phyloP scores from a whole-genome alignment of 1,140 invertebrate genomes.

The Wasmannia auropunctata region DNA sequence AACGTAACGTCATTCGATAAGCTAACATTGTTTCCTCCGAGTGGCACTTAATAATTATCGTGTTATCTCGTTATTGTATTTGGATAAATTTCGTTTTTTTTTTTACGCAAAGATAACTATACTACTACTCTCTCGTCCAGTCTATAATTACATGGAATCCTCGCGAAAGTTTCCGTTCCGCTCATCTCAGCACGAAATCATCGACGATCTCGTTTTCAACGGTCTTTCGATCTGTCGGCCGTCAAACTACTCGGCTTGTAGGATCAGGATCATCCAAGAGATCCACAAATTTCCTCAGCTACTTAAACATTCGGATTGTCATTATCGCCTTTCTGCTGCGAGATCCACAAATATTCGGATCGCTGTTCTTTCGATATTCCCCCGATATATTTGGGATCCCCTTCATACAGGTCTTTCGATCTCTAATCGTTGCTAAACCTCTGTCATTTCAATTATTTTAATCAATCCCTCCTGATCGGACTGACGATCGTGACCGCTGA shows the following conservation, averaged over 20 bases:
- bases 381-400: not conserved
- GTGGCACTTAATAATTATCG: constrained; percentile 17
- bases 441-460: not conserved
- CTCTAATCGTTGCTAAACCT: not conserved
- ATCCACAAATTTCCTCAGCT: not conserved
- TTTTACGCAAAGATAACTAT: not conserved
- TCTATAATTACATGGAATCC: not conserved
- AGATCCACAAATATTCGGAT: not conserved
- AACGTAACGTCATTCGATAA: constrained; percentile 26
- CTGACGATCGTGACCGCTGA: not conserved
- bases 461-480: not conserved
- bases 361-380: not conserved
- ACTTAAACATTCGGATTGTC: not conserved
- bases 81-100: constrained; percentile 26
- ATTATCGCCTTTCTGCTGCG: not conserved
- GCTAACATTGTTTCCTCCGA: not conserved
- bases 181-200: not conserved
- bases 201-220: not conserved
- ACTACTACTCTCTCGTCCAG: not conserved
- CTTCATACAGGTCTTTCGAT: not conserved
- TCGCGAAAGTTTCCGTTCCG: constrained; percentile 1
- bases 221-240: not conserved
- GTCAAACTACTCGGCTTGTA: not conserved
- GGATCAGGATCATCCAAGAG: not conserved
- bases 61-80: not conserved